Evolutionary conservation across 1,140 invertebrate genomes (phyloP).

Genomic region (Trichogramma pretiosum): DNA sequence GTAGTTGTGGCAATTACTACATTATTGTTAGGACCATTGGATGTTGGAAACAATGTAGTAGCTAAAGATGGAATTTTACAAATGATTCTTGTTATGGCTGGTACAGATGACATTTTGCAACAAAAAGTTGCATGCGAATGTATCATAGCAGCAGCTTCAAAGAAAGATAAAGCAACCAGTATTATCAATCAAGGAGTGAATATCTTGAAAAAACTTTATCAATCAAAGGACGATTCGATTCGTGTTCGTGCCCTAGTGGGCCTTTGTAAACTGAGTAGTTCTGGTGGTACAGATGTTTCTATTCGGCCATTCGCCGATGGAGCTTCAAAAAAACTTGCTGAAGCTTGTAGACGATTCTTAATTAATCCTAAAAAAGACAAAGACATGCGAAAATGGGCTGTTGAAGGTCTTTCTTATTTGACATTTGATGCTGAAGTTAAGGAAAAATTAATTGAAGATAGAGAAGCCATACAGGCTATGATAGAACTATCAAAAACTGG

Average conservation of each 20-base stretch:
- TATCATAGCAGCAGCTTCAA: conserved; percentile 90
- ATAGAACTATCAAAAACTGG: conserved; percentile 81
- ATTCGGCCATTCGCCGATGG: conserved; percentile 91
- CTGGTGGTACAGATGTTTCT: conserved; percentile 92
- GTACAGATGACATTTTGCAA: conserved; percentile 70
- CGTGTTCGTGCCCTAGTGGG: conserved; percentile 85
- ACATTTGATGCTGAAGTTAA: conserved; percentile 98
- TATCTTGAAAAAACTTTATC: conserved; percentile 89
- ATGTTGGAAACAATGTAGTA: conserved; percentile 88
- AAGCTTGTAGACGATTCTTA: conserved; percentile 86
- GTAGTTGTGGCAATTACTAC: conserved; percentile 83
- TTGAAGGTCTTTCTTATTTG: conserved; percentile 94
- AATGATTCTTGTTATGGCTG: conserved; percentile 96
- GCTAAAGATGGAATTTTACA: conserved; percentile 88
- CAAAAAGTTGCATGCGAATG: conserved; percentile 94
- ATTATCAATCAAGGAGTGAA: conserved; percentile 87
- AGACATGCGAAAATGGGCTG: conserved; percentile 90
- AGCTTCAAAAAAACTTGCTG: conserved; percentile 83
- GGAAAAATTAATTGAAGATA: conserved; percentile 88
- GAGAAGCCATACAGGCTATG: conserved; percentile 69
- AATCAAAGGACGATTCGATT: conserved; percentile 84
- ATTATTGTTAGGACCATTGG: conserved; percentile 81
- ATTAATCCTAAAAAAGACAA: conserved; percentile 79
- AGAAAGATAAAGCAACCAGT: conserved; percentile 91
- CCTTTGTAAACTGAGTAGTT: conserved; percentile 92